phyloP scores from a whole-genome alignment of 2,113 vertebrate genomes.

The Eulemur rufifrons region DNA sequence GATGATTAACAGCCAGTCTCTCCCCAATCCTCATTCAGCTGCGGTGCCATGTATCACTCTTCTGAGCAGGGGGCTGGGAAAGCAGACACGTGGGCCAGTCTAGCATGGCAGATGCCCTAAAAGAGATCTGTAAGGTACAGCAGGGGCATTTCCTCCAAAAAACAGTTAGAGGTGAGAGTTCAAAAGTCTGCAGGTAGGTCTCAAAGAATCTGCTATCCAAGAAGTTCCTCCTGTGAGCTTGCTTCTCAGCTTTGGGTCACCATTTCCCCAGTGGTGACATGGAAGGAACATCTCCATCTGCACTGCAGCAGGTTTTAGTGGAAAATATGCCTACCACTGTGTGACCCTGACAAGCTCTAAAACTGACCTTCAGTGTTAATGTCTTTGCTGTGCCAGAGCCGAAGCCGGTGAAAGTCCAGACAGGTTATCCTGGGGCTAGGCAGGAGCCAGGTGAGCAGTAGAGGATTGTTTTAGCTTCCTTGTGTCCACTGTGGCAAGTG shows the following conservation, averaged over 20 bases:
- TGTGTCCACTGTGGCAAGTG: background rate
- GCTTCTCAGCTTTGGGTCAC: background rate
- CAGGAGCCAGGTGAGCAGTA: background rate
- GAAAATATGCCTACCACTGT: background rate
- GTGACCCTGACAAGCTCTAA: background rate
- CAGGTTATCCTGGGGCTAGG: background rate
- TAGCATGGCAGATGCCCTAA: background rate
- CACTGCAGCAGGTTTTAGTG: background rate
- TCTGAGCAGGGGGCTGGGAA: background rate
- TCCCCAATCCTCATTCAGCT: background rate
- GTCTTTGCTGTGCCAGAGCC: background rate
- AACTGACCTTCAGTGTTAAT: background rate
- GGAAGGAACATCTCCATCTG: background rate
- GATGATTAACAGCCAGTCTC: background rate
- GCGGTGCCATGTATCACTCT: no score
- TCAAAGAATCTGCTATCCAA: background rate
- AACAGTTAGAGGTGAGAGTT: background rate
- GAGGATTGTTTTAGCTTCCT: background rate
- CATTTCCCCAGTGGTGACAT: rapidly evolving
- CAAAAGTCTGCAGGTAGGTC: background rate
- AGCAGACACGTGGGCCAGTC: background rate
- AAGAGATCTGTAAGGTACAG: background rate
- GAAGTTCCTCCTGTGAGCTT: background rate
- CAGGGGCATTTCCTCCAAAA: background rate
- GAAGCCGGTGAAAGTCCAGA: background rate